Evolutionary conservation across 2,113 vertebrate genomes (phyloP).

Genomic region (Psophia crepitans): DNA sequence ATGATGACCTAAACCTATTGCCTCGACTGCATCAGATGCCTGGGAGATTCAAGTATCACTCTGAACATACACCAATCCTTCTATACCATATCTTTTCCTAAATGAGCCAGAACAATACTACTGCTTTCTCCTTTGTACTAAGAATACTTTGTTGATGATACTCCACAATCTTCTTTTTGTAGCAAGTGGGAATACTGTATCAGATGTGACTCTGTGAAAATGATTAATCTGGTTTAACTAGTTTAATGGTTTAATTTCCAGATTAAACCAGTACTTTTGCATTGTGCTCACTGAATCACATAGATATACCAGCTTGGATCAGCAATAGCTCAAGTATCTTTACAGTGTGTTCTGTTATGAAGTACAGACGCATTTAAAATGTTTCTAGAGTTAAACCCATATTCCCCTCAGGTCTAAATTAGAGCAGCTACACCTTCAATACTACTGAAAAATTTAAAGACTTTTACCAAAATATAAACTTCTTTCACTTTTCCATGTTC

Average conservation of each 20-base stretch:
- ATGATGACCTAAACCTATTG: background rate
- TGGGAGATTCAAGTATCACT: background rate
- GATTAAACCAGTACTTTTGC: background rate
- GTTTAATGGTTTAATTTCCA: background rate
- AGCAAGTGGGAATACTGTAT: background rate
- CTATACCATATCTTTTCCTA: background rate
- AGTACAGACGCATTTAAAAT: background rate
- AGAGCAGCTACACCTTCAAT: background rate
- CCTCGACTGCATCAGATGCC: background rate
- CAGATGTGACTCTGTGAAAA: background rate
- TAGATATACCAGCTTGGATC: background rate
- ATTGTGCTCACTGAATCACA: background rate
- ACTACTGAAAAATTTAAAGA: background rate
- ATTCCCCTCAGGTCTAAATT: background rate
- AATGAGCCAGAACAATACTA: background rate
- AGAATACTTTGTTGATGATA: background rate
- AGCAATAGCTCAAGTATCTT: background rate
- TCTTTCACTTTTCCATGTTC: background rate
- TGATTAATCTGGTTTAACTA: background rate
- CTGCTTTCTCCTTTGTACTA: background rate
- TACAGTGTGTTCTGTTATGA: background rate
- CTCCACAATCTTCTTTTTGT: background rate
- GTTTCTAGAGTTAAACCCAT: background rate
- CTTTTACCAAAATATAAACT: background rate
- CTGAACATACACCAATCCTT: background rate